Evolutionary conservation across 2,113 vertebrate species (phyloP), one percentile per base, ranked within the genome.

Genomic region (Gadus macrocephalus): DNA sequence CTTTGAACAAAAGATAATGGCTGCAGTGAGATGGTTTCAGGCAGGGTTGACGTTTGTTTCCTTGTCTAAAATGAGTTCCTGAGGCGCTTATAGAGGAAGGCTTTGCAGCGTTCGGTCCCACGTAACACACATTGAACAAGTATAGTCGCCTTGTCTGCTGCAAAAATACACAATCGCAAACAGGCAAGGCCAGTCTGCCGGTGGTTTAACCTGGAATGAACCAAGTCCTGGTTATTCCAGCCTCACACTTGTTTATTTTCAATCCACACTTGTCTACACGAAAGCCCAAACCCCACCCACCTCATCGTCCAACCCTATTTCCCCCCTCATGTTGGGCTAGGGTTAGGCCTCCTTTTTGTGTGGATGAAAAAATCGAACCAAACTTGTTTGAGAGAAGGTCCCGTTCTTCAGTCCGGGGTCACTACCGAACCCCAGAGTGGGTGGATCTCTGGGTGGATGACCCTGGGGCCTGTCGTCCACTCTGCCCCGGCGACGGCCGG

Each of bases 401-500:
- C 64, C 77, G 69, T 75, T 74, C 70, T 78, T 78, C 75, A 25
- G 25, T 25, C 25, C 25, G 25, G 25, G 25, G 68, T 63, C 55
- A 58, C 4, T 58, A n/a, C 4, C 55, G n/a, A 58, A 58, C 3
- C 15, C 55, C 42, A 19, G 80, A 73, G 72, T 80, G 85, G 79
- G 75, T 75, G 76, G 80, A 83, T 76, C 84, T 77, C 72, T 78
- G 81, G 81, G 67, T 68, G 83, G 88, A 76, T 82, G 86, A 90
- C 87, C 84, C 73, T 78, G 76, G 71, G 80, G 69, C 73, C 38
- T 31, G 79, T 55, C 86, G 81, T 86, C 84, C 85, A 77, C 91
- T 88, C 9, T 49, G 42, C 42, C 8, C 42, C 42, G 11, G 78
- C 68, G 64, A 74, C 73, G 69, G 20, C 75, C 71, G 69, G 7